Conservation (phyloP, 1,140 invertebrate genomes). For the Drosophila arizonae region DNA sequence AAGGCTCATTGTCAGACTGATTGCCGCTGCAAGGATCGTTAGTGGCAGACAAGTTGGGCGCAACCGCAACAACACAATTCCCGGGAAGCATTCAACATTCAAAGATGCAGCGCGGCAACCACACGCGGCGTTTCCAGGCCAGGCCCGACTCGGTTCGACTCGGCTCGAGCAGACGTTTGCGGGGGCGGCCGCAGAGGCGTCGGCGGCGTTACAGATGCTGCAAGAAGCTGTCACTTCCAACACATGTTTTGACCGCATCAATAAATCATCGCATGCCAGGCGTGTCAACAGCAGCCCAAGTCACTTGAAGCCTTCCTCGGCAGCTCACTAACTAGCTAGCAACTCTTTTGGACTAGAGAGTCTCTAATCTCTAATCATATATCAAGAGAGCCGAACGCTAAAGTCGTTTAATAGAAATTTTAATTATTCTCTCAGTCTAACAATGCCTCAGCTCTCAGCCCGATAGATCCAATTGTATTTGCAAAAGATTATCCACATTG, state of each 20-base stretch:
- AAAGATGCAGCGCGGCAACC: constrained; percentile 46
- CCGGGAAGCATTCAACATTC: constrained; percentile 49
- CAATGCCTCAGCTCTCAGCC: no score
- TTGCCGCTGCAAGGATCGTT: constrained; percentile 81
- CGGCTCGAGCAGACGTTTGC: background rate
- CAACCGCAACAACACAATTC: constrained; percentile 79
- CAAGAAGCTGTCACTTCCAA: constrained; percentile 82
- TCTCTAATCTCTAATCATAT: background rate
- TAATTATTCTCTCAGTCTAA: no score
- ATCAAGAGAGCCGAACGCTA: no score
- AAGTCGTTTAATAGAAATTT: no score
- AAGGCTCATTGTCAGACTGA: constrained; percentile 66
- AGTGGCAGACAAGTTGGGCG: constrained; percentile 82
- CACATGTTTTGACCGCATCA: constrained; percentile 82
- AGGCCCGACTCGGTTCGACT: background rate
- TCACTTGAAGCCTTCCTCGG: constrained; percentile 2
- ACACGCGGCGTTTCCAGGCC: constrained; percentile 66
- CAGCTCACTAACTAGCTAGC: background rate
- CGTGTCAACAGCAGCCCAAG: constrained; percentile 52
- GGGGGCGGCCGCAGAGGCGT: constrained; percentile 39
- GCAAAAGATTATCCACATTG: background rate
- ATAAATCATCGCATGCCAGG: constrained; percentile 80
- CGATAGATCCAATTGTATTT: background rate
- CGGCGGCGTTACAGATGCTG: constrained; percentile 77
- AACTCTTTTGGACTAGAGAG: background rate